These are phyloP conservation scores for Dicranocentrus wangi DNA, from an alignment of 2,888 invertebrate genomes.

Conservation along the genomic window DNA sequence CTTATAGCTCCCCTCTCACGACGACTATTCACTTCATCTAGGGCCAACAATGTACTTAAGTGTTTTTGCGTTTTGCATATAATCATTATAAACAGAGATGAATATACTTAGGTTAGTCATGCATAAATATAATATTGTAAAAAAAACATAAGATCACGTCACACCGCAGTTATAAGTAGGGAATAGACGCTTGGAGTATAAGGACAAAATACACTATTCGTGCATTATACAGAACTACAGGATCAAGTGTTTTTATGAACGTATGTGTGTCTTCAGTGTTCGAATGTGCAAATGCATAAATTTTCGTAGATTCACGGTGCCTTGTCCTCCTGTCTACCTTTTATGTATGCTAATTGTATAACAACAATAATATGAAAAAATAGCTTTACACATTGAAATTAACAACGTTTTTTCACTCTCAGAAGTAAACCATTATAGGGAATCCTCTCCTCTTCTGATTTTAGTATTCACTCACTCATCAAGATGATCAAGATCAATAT, in stretches of 20 bases:
- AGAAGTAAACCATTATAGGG: constrained; percentile 10
- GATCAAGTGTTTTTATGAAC: neutral
- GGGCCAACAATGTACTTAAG: neutral
- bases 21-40: constrained; percentile 1
- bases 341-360: constrained; percentile 30
- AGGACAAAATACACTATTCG: too few relatives aligned
- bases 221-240: too few relatives aligned
- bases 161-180: neutral
- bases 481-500: constrained; percentile 17
- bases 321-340: constrained; percentile 31
- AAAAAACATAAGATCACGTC: neutral
- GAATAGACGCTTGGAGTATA: neutral
- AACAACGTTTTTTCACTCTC: constrained; percentile 13
- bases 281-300: constrained; percentile 30
- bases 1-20: neutral
- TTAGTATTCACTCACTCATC: constrained; percentile 20
- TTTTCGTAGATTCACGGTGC: constrained; percentile 11
- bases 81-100: too few relatives aligned
- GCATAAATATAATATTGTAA: too few relatives aligned
- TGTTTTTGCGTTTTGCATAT: too few relatives aligned
- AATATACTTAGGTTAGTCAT: too few relatives aligned
- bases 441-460: neutral
- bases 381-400: constrained; percentile 24
- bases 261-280: neutral
- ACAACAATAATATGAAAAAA: constrained; percentile 28